Base-by-base conservation (phyloP, 2,113 vertebrate genomes). In the Hiodon tergisus region DNA sequence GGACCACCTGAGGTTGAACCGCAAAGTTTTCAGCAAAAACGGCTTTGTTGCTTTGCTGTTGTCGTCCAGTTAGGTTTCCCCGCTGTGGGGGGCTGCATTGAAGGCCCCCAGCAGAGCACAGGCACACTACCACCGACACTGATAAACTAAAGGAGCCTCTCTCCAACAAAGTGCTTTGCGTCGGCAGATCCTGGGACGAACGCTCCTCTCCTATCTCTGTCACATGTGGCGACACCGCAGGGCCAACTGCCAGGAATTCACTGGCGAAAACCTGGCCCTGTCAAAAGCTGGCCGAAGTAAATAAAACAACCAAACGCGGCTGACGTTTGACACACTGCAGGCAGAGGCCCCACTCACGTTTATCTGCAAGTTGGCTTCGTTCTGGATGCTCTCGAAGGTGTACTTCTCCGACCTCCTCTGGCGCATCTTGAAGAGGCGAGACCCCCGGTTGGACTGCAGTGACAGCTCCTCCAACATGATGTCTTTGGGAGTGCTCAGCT, bases 391-490 rank as follows among this genome's bases (percentile, higher is more conserved):
- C 88, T 99, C 97, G 48, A 94, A 99, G 0, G 97, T 99, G 78
- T 98, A 99, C 82, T 99, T 99, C 62, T 99, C 97, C 11, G 96
- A 98, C 83, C 97, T 92, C 74, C 94, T 89, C 89, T 99, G 97
- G 11, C 97, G 92, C 91, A 95, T 96, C 88, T 98, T 98, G 85
- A 99, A 99, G 17, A 99, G 93, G 4, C 95, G 90, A 60, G 97
- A 96, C 0, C 97, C 97, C 85, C 96, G 92, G 85, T 99, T 99
- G 82, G 93, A 91, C 71, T 94, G 91, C 17, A 95, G 89, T 0
- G 97, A 98, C 50, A 99, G 71, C 77, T 99, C 97, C 85, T 99
- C 97, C 84, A 99, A 82, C 97, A 99, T 99, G 81, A 99, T 98
- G 80, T 99, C 97, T 85, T 93, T 94, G 14, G 97, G 97, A 0